Conservation (phyloP, 2,888 invertebrate species). For the Spicauda simplicius region DNA sequence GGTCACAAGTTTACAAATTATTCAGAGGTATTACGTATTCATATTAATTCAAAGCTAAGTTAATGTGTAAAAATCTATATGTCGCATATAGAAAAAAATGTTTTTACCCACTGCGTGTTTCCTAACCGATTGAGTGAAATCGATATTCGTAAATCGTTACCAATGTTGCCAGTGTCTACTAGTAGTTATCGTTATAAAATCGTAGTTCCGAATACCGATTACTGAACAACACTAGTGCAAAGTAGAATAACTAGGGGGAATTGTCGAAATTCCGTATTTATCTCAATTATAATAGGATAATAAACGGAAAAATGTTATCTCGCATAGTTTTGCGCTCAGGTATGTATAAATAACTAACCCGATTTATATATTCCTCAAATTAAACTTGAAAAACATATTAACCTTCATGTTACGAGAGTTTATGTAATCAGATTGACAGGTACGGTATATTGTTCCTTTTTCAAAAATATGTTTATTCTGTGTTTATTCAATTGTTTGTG, state of each 20-base stretch:
- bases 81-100: no score
- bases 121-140: not conserved
- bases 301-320: slow-evolving; percentile 85
- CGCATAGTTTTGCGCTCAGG: slow-evolving; percentile 88
- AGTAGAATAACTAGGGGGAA: slow-evolving; percentile 59
- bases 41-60: not conserved
- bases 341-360: slow-evolving; percentile 62
- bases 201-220: no score
- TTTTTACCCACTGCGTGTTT: no score
- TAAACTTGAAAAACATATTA: slow-evolving; percentile 49
- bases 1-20: slow-evolving; percentile 26
- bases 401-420: slow-evolving; percentile 68
- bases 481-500: not conserved
- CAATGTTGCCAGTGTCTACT: not conserved
- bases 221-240: slow-evolving; percentile 63
- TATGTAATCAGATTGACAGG: slow-evolving; percentile 82
- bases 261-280: slow-evolving; percentile 61
- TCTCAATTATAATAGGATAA: slow-evolving; percentile 53
- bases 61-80: not conserved
- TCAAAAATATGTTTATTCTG: slow-evolving; percentile 8
- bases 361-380: slow-evolving; percentile 31
- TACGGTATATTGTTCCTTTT: slow-evolving; percentile 38
- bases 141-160: not conserved
- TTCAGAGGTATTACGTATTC: not conserved
- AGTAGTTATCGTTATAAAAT: not conserved